These are phyloP conservation scores for Coluber constrictor DNA, from an alignment of 2,797 vertebrate species.

Conservation along the genomic window DNA sequence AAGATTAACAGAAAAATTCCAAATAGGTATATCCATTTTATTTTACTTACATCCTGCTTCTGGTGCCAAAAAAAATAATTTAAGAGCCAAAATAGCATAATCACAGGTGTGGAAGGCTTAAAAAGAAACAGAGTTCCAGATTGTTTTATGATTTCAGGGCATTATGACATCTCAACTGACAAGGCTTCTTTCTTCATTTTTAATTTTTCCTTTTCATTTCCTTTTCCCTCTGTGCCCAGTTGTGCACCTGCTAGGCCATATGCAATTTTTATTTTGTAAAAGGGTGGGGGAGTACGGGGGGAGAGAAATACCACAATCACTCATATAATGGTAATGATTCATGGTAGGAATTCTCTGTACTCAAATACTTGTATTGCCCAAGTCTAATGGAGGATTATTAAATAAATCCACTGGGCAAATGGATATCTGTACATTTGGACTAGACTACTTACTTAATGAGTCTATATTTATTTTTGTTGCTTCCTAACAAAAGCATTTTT, in stretches of 20 bases:
- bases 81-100: constrained; percentile 10
- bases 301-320: not conserved
- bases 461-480: not conserved
- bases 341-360: not conserved
- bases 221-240: not conserved
- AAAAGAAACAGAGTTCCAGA: not conserved
- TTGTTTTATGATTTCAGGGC: constrained; percentile 3
- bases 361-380: not conserved
- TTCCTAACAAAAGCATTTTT: not conserved
- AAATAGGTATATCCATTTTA: not conserved
- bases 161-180: not conserved
- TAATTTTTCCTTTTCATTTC: not conserved
- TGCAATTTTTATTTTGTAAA: not conserved
- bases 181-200: not conserved
- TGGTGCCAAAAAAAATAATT: constrained; percentile 11
- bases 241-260: not conserved
- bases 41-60: constrained; percentile 6
- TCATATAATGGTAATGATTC: not conserved
- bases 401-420: not conserved
- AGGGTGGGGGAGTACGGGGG: no score
- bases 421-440: not conserved
- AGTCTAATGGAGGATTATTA: not conserved
- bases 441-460: not conserved
- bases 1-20: not conserved
- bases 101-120: not conserved